Evolutionary conservation across 2,888 invertebrate genomes (phyloP).

Genomic region (Mesopsocus fuscifrons): DNA sequence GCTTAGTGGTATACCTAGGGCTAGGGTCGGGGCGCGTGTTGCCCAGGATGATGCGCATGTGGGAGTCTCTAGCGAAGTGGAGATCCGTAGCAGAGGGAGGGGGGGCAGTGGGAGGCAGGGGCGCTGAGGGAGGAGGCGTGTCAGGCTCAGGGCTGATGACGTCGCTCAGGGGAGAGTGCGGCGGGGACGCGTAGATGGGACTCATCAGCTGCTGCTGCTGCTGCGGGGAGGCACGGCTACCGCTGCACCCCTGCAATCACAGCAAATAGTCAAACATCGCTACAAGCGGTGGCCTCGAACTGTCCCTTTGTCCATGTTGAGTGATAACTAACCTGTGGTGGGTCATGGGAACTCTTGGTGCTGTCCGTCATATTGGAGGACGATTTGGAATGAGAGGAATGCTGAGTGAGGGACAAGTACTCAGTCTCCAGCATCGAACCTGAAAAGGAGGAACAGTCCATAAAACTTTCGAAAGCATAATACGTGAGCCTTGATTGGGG

Average conservation of each 20-base stretch:
- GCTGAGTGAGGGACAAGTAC: constrained; percentile 35
- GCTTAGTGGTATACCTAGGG: too few species aligned
- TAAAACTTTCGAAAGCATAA: too few species aligned
- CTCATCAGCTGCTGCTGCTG: constrained; percentile 26
- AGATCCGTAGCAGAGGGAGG: constrained; percentile 42
- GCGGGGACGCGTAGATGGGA: constrained; percentile 65
- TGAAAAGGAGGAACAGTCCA: too few species aligned
- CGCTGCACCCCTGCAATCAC: constrained; percentile 64
- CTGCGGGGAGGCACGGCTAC: constrained; percentile 34
- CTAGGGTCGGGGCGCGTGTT: constrained; percentile 22
- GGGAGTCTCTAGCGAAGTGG: constrained; percentile 76
- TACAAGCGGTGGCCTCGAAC: constrained; percentile 18
- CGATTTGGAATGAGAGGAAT: constrained; percentile 60
- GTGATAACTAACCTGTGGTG: constrained; percentile 19
- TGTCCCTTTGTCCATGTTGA: constrained; percentile 14
- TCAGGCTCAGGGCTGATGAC: constrained; percentile 21
- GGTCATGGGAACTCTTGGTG: constrained; percentile 35
- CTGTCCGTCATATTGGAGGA: constrained; percentile 58
- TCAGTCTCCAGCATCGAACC: not conserved
- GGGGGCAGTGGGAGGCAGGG: not conserved
- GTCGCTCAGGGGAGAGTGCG: constrained; percentile 50
- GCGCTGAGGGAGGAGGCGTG: constrained; percentile 13
- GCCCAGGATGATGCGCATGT: constrained; percentile 76
- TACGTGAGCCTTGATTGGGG: too few species aligned
- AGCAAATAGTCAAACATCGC: constrained; percentile 30